Base-by-base conservation (phyloP, 2,113 vertebrate genomes). In the Leiothrix lutea region DNA sequence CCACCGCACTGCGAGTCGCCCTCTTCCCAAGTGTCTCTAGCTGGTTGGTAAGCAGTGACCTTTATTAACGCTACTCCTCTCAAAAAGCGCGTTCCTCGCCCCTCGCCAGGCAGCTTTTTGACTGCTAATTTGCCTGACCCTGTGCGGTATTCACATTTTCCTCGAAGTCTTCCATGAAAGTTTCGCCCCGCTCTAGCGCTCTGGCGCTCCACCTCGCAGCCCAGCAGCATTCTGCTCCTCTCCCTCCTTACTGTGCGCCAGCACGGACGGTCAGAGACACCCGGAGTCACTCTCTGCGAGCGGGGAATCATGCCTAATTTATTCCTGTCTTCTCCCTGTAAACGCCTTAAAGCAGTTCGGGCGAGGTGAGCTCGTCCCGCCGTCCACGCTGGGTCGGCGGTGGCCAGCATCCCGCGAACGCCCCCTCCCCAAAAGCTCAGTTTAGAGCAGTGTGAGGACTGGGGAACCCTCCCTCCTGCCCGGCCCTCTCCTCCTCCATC, bases 391-490 rank as follows among this genome's bases (percentile, higher is more conserved):
- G 20, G n/a, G 12, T 19, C 57, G 33, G 3, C 16, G 33, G 38
- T 16, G 51, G 14, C 16, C 48, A 5, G 36, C 23, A n/a, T 48
- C 33, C 47, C 23, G 19, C 56, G 1, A 45, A n/a, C 3, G 24
- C 20, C 47, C n/a, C 19, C 50, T 53, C 42, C 45, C 36, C 51
- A 45, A 14, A 62, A 4, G 5, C 20, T 31, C 9, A 2, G 6
- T 66, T 45, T 5, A 26, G 47, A 47, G 50, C 35, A 17, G 25
- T 18, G 25, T 38, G 8, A 42, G n/a, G 62, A 2, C 14, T 12
- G 9, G 5, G 8, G 4, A 67, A 4, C 9, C 3, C 11, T 35
- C 2, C 4, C 22, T 14, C 6, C 19, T 8, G n/a, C 26, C 15
- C 7, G 15, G 5, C 35, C 13, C 4, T 5, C 4, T 24, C 11